Conservation (phyloP, 2,797 vertebrate genomes). For the Valencia hispanica region DNA sequence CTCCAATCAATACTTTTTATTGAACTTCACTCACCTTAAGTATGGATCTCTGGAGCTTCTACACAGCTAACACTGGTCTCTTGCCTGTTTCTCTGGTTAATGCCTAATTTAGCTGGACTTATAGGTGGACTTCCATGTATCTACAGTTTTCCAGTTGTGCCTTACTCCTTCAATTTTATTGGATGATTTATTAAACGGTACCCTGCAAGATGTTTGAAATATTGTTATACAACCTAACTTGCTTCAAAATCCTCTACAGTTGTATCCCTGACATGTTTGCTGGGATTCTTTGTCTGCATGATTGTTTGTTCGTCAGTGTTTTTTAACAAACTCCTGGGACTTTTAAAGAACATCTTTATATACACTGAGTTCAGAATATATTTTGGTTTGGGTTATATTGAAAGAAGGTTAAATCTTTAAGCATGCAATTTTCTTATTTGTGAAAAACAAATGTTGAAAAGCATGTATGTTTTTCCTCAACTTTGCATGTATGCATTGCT, state of each 20-base stretch:
- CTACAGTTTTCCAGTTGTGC: neutral
- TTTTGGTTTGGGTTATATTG: neutral
- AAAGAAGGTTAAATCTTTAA: neutral
- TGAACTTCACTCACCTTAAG: neutral
- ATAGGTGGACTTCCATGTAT: neutral
- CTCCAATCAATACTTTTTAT: neutral
- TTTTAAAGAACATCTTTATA: neutral
- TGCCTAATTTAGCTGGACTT: neutral
- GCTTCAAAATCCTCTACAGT: neutral
- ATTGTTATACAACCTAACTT: neutral
- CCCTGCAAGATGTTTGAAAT: neutral
- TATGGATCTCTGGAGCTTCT: neutral
- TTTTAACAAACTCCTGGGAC: neutral
- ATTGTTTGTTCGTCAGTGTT: neutral
- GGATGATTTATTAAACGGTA: neutral
- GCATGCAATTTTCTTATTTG: neutral
- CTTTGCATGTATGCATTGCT: neutral
- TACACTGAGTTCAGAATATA: neutral
- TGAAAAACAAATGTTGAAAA: neutral
- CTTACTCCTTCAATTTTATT: neutral
- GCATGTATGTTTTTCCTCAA: neutral
- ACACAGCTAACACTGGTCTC: neutral
- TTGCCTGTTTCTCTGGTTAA: neutral
- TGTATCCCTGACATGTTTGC: neutral
- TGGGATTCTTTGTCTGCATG: neutral